These are phyloP conservation scores for Elaphurus davidianus DNA, from an alignment of 2,113 vertebrate species.

Conservation along the genomic window DNA sequence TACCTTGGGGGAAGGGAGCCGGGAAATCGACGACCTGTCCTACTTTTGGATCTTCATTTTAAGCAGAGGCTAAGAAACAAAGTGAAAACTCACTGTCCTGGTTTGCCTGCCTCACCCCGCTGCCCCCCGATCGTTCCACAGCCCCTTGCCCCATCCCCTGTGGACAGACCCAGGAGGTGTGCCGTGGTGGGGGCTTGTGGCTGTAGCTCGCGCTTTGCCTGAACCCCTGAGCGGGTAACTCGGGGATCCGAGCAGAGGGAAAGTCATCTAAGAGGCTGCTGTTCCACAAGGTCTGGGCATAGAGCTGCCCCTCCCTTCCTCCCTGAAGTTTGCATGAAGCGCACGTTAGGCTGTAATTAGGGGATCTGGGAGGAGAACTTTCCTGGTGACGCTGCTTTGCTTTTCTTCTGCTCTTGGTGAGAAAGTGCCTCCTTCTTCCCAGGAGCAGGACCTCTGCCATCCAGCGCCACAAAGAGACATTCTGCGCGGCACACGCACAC, in stretches of 20 bases:
- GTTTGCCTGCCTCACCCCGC: not conserved
- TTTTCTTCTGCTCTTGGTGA: conserved; percentile 83
- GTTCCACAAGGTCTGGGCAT: conserved; percentile 45
- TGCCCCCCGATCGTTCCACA: not conserved
- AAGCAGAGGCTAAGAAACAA: not conserved
- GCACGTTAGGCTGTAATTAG: conserved; percentile 82
- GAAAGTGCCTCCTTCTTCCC: conserved; percentile 80
- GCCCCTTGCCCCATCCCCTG: not conserved
- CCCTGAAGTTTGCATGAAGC: conserved; percentile 77
- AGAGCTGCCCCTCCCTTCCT: conserved; percentile 65
- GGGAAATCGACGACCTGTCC: not conserved
- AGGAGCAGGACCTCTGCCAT: conserved; percentile 83
- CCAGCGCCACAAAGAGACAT: conserved; percentile 81
- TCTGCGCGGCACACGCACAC: conserved; percentile 40
- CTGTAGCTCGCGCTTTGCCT: not conserved
- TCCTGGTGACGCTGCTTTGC: conserved; percentile 85
- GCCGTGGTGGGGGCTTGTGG: conserved; percentile 42
- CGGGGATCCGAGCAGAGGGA: conserved; percentile 50
- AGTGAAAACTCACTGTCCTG: conserved; percentile 36
- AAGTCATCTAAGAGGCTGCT: conserved; percentile 51
- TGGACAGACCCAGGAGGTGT: not conserved
- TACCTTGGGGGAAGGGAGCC: not conserved
- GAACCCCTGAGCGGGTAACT: conserved; percentile 34
- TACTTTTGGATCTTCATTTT: not conserved
- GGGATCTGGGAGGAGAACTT: conserved; percentile 82